Base-by-base conservation (phyloP, 2,113 vertebrate species). In the Atrichornis clamosus region DNA sequence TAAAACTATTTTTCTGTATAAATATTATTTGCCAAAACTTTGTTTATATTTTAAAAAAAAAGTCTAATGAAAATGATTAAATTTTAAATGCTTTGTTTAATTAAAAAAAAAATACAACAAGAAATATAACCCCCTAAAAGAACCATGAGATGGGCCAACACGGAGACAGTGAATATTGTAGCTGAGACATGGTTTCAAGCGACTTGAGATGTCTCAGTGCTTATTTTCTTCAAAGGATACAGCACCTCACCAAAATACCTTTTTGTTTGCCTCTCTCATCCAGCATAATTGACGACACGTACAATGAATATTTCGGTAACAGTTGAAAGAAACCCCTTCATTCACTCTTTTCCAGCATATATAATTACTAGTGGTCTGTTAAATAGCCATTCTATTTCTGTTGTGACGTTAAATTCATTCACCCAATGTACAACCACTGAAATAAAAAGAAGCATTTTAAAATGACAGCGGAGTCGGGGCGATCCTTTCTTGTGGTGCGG, bases 21-120 rank as follows among this genome's bases (percentile, higher is more conserved):
- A 98, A 98, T 98, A 98, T 98, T 98, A 98, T 98, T 98, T 98
- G 98, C 98, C 98, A 98, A 98, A 98, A 98, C 97, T 98, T 98
- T 97, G 97, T 98, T 98, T 98, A 98, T 98, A 98, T 98, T 98
- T 98, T 20, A 95, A 97, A 96, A 97, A 97, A 91, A 96, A 96
- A 93, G 95, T 98, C 97, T 98, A 98, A 98, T 95, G 96, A 93
- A 98, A 97, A 97, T 96, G 59, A 97, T 97, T 98, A 96, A 97
- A 98, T 96, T 97, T 98, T 98, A 98, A 98, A 98, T 97, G 97
- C 98, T 98, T 97, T 98, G 97, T 98, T 98, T 98, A 97, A 97
- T 97, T 95, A 97, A 97, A 97, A 95, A 96, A 42, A 68, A 92
- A 80, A 80, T 35, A 20, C 6, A 8, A 3, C 28, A 68, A 83